Evolutionary conservation across 2,797 vertebrate species (phyloP).

Genomic region (Pitangus sulphuratus): DNA sequence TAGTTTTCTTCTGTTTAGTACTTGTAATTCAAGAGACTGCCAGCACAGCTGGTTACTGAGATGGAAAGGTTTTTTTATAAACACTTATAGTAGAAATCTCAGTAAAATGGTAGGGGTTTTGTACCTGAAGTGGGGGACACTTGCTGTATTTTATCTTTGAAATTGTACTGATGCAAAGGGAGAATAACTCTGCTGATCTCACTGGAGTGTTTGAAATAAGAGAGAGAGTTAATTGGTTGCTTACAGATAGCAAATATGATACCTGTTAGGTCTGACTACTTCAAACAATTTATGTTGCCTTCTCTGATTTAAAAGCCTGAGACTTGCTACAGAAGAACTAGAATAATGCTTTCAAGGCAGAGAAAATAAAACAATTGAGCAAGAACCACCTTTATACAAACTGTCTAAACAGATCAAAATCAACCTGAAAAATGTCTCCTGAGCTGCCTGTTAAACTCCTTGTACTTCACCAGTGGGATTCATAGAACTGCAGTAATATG

Average conservation of each 20-base stretch:
- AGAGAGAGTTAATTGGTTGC: not conserved
- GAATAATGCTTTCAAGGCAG: not conserved
- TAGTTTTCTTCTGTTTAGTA: not conserved
- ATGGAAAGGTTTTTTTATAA: not conserved
- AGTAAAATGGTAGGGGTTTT: not conserved
- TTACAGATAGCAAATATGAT: not conserved
- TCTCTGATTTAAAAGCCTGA: not conserved
- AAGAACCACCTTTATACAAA: not conserved
- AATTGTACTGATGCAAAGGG: not conserved
- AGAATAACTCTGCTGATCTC: not conserved
- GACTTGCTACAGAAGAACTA: not conserved
- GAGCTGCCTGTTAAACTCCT: not conserved
- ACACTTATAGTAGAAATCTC: not conserved
- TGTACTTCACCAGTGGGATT: not conserved
- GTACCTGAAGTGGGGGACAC: fast-evolving
- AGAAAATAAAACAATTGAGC: not conserved
- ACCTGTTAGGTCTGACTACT: not conserved
- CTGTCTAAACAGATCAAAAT: not conserved
- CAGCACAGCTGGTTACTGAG: not conserved
- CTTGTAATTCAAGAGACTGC: not conserved
- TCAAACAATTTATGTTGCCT: not conserved
- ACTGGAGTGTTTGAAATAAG: not conserved
- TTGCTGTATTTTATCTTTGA: not conserved
- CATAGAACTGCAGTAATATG: not conserved
- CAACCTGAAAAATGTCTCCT: not conserved